A percentile compares a stretch with the other conserved stretches of the same genome.
phyloP scores from a whole-genome alignment of 2,888 invertebrate genomes.

The Mimas tiliae region DNA sequence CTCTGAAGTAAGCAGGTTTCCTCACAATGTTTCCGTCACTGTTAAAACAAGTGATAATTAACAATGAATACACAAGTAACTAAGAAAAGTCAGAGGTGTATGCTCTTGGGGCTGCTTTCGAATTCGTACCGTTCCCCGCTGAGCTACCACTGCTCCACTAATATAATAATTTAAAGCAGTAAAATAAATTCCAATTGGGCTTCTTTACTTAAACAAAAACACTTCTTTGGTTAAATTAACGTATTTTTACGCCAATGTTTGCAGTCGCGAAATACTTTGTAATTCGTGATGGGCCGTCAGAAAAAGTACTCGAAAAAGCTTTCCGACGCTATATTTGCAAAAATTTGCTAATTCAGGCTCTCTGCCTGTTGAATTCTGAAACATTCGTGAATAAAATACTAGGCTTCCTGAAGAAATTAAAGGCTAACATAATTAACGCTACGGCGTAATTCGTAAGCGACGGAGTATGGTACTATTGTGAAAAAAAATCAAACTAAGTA shows the following conservation, averaged over 20 bases:
- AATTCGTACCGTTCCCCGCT: too few relatives aligned
- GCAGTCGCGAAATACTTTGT: neutral
- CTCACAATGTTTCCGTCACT: too few relatives aligned
- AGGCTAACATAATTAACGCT: conserved; percentile 39
- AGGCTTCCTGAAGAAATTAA: conserved; percentile 41
- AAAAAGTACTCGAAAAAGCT: conserved; percentile 21
- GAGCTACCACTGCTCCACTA: too few relatives aligned
- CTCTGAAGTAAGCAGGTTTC: too few relatives aligned
- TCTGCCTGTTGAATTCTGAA: conserved; percentile 29
- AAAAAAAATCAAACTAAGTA: too few relatives aligned
- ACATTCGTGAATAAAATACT: conserved; percentile 36
- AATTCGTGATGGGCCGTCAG: neutral
- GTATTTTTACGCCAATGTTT: neutral
- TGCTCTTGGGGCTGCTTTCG: too few relatives aligned
- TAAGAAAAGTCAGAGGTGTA: too few relatives aligned
- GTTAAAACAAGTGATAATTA: too few relatives aligned
- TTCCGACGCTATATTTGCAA: conserved; percentile 29
- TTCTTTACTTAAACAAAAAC: neutral
- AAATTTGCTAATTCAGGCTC: conserved; percentile 32
- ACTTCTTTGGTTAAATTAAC: neutral
- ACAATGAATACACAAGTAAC: too few relatives aligned
- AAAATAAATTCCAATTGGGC: neutral
- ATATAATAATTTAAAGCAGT: neutral
- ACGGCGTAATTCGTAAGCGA: conserved; percentile 30
- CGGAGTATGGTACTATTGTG: neutral